phyloP scores from a whole-genome alignment of 2,888 invertebrate genomes.

The Melanchra persicariae region DNA sequence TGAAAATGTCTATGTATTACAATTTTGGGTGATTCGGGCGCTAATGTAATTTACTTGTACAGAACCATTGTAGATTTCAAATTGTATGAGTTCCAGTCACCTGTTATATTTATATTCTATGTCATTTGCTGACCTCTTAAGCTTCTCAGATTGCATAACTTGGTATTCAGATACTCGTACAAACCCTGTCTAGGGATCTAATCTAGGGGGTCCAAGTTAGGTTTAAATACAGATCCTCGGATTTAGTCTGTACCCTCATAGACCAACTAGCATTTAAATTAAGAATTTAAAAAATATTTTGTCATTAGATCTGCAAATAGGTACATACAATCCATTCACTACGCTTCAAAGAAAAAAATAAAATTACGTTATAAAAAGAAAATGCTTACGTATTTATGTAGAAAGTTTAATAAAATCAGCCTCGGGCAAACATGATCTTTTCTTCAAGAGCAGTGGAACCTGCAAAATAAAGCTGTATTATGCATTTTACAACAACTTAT shows the following conservation, averaged over 20 bases:
- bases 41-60: background rate
- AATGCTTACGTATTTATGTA: too few relatives aligned
- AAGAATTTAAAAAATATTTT: too few relatives aligned
- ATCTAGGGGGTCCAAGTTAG: background rate
- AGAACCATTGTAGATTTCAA: background rate
- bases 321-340: too few relatives aligned
- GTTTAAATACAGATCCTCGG: slow-evolving; percentile 8
- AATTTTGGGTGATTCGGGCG: too few relatives aligned
- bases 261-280: background rate
- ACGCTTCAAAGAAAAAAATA: too few relatives aligned
- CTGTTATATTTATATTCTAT: background rate
- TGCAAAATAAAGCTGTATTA: background rate
- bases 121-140: background rate
- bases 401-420: background rate
- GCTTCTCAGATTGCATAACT: slow-evolving; percentile 18
- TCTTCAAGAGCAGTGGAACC: background rate
- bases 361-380: too few relatives aligned
- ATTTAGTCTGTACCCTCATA: background rate
- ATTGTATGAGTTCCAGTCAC: background rate
- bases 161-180: slow-evolving; percentile 21
- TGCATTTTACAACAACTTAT: background rate
- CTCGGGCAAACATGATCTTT: background rate
- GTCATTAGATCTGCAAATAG: too few relatives aligned
- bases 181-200: background rate
- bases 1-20: too few relatives aligned